A percentile compares a stretch with the other conserved stretches of the same genome.
phyloP scores from a whole-genome alignment of 2,113 vertebrate species.

The Gobio gobio region DNA sequence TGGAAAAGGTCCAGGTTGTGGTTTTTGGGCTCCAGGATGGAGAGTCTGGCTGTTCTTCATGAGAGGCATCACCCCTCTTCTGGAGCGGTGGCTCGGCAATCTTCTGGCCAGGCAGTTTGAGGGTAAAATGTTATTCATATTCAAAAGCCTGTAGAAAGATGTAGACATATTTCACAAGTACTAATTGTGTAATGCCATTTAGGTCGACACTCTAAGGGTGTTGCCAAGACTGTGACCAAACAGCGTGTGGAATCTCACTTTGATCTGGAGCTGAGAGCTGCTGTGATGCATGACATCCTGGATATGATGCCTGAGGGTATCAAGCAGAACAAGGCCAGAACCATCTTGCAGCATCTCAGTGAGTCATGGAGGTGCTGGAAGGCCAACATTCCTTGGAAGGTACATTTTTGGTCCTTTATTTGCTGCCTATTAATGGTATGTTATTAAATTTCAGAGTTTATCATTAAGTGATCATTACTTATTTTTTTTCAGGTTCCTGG shows the following conservation, averaged over 20 bases:
- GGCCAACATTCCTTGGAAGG: constrained; percentile 99
- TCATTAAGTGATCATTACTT: neutral
- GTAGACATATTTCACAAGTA: neutral
- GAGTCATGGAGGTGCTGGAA: constrained; percentile 99
- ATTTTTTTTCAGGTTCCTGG: constrained; percentile 86
- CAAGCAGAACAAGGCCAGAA: constrained; percentile 99
- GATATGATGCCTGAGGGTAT: constrained; percentile 99
- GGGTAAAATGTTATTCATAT: constrained; percentile 74
- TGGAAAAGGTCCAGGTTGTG: constrained; percentile 97
- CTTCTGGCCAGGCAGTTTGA: constrained; percentile 98
- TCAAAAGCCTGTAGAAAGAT: neutral
- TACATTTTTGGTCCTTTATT: constrained; percentile 46
- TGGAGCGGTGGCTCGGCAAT: constrained; percentile 98
- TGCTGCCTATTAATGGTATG: neutral
- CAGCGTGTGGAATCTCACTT: constrained; percentile 99
- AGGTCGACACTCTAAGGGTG: constrained; percentile 98
- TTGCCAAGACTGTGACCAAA: constrained; percentile 98
- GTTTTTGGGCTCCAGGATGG: constrained; percentile 99
- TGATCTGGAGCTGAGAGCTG: constrained; percentile 95
- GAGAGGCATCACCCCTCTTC: constrained; percentile 95
- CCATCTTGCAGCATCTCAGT: constrained; percentile 96
- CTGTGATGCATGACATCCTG: constrained; percentile 98
- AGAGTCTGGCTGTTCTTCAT: constrained; percentile 99
- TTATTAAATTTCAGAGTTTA: neutral
- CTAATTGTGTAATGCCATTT: constrained; percentile 1